Percentiles rank a stretch among this genome's conserved stretches.
Conservation (phyloP, 1,140 invertebrate genomes). For the Drosophila pectinifera region DNA sequence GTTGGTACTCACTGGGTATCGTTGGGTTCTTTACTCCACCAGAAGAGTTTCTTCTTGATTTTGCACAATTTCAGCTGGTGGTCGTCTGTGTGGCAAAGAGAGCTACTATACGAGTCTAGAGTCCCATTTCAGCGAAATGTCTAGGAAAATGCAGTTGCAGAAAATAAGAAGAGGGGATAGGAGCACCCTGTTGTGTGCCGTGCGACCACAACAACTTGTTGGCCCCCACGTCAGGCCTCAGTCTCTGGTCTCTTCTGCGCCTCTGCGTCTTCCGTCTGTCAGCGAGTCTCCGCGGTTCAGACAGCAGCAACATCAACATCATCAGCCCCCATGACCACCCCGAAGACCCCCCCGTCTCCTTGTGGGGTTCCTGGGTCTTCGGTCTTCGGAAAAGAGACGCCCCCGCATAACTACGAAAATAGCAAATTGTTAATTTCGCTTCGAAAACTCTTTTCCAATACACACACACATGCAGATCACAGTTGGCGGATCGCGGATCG, state of each 20-base stretch:
- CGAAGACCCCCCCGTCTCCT: background rate
- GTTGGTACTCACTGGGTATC: conserved; percentile 15
- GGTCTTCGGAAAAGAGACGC: conserved; percentile 40
- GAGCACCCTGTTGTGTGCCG: conserved; percentile 32
- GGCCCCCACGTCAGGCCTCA: conserved; percentile 33
- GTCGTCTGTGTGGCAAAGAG: conserved; percentile 18
- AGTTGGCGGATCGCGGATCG: conserved; percentile 9
- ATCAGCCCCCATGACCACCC: conserved; percentile 31
- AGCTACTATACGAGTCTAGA: conserved; percentile 13
- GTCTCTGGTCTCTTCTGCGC: background rate
- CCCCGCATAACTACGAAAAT: conserved; percentile 74
- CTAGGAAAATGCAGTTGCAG: conserved; percentile 39
- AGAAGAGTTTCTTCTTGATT: conserved; percentile 20
- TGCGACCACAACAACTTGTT: conserved; percentile 55
- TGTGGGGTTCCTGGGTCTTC: conserved; percentile 6
- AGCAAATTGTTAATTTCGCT: conserved; percentile 82
- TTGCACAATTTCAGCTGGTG: conserved; percentile 29
- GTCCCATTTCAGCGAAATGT: conserved; percentile 23
- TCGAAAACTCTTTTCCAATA: conserved; percentile 79
- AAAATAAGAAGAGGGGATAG: background rate
- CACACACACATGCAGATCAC: conserved; percentile 45
- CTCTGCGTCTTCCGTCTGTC: conserved; percentile 43
- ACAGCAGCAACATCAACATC: conserved; percentile 18
- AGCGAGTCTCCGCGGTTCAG: conserved; percentile 50
- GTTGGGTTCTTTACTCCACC: background rate